Conservation (phyloP, 2,888 invertebrate species). For the Erynnis tages region DNA sequence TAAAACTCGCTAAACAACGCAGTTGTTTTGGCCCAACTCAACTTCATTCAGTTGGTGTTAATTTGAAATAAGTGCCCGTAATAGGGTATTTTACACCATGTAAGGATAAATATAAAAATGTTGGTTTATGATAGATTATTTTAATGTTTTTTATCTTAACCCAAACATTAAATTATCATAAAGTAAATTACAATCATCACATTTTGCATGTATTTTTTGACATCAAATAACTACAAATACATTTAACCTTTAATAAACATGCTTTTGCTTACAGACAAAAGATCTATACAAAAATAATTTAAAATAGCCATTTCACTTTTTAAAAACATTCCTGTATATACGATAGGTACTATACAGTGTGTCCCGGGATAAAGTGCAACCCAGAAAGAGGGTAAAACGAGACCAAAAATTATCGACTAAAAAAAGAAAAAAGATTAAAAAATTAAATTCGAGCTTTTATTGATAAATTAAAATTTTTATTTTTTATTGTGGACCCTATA, state of each 20-base stretch:
- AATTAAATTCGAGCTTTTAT: too few species aligned
- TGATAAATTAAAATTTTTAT: too few species aligned
- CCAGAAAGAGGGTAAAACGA: too few species aligned
- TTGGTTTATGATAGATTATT: too few species aligned
- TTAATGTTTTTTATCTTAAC: background rate
- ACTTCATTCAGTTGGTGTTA: too few species aligned
- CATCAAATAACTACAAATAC: conserved; percentile 18
- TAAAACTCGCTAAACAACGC: conserved; percentile 6
- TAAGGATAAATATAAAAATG: too few species aligned
- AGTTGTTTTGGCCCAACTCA: background rate
- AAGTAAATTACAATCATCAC: conserved; percentile 7
- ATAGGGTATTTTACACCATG: too few species aligned
- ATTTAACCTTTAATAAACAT: conserved; percentile 9
- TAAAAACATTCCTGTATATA: background rate
- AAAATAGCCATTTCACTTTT: conserved; percentile 15
- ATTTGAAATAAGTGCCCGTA: too few species aligned
- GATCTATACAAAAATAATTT: conserved; percentile 22
- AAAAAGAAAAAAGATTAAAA: too few species aligned
- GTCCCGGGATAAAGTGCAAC: too few species aligned
- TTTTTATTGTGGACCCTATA: too few species aligned
- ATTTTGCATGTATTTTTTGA: background rate
- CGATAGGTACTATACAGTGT: background rate
- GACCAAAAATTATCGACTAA: too few species aligned
- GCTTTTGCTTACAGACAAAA: conserved; percentile 21
- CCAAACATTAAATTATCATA: background rate